These are phyloP conservation scores for Phalacrocorax brasilianus DNA, from an alignment of 2,113 vertebrate species.

Conservation along the genomic window DNA sequence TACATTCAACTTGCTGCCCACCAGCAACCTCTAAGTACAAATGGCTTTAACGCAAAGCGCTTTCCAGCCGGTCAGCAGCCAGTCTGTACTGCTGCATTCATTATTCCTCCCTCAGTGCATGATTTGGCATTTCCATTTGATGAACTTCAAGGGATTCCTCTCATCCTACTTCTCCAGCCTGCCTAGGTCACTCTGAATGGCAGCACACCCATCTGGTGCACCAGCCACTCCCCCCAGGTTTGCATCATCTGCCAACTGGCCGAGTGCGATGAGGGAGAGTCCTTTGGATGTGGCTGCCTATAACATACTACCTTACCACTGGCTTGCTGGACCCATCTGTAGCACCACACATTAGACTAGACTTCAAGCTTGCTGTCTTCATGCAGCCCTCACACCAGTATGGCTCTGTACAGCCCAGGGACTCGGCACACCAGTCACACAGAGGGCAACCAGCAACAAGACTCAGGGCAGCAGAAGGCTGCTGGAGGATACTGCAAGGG, in stretches of 20 bases:
- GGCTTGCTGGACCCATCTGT: neutral
- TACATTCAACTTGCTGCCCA: neutral
- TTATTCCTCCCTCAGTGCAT: neutral
- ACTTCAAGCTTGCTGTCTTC: neutral
- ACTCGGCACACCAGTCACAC: neutral
- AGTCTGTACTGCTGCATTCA: neutral
- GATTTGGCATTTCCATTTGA: neutral
- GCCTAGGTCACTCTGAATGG: neutral
- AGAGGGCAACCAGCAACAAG: neutral
- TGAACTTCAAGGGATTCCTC: neutral
- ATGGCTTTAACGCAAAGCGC: neutral
- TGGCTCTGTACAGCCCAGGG: accelerated
- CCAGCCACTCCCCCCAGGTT: neutral
- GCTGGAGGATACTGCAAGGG: neutral
- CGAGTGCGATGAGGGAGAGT: neutral
- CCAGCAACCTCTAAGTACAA: neutral
- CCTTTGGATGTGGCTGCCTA: neutral
- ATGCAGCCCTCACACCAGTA: neutral
- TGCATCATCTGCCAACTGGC: neutral
- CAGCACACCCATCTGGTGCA: neutral
- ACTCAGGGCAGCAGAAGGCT: neutral
- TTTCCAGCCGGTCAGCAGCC: neutral
- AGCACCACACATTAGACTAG: neutral
- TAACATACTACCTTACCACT: neutral
- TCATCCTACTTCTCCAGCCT: neutral